phyloP scores from a whole-genome alignment of 2,113 vertebrate genomes.

The Pluvianellus socialis region DNA sequence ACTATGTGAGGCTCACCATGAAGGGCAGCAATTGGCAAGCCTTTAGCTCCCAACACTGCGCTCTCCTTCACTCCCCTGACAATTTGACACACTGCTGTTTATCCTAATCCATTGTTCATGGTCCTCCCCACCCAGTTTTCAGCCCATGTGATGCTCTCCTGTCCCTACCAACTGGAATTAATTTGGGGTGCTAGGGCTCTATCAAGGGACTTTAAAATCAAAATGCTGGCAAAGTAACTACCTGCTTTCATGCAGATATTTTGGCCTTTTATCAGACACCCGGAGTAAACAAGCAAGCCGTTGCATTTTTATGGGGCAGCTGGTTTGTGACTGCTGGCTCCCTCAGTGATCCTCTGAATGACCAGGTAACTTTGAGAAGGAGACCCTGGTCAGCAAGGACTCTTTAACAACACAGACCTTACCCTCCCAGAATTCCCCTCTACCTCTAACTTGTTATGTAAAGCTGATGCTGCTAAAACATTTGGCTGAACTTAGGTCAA shows the following conservation, averaged over 20 bases:
- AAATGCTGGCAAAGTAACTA: background rate
- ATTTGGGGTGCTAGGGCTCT: constrained; percentile 43
- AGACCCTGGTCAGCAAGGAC: background rate
- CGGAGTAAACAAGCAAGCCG: background rate
- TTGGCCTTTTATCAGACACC: background rate
- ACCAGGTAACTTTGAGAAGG: background rate
- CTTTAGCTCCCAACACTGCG: background rate
- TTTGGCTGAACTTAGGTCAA: constrained; percentile 20
- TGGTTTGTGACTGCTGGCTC: background rate
- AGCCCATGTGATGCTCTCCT: constrained; percentile 51
- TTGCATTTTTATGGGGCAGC: background rate
- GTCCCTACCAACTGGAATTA: constrained; percentile 58
- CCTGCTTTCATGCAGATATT: background rate
- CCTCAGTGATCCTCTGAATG: background rate
- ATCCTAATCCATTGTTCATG: constrained; percentile 60
- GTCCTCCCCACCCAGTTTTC: constrained; percentile 58
- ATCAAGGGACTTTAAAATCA: background rate
- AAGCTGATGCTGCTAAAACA: constrained; percentile 35
- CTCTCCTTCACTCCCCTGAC: constrained; percentile 36
- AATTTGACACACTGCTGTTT: constrained; percentile 53
- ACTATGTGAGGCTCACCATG: background rate
- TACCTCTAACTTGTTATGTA: background rate
- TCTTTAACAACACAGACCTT: background rate
- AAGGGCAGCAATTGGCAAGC: background rate
- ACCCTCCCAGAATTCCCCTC: background rate